Conservation (phyloP, 2,113 vertebrate species). For the Labrus mixtus region DNA sequence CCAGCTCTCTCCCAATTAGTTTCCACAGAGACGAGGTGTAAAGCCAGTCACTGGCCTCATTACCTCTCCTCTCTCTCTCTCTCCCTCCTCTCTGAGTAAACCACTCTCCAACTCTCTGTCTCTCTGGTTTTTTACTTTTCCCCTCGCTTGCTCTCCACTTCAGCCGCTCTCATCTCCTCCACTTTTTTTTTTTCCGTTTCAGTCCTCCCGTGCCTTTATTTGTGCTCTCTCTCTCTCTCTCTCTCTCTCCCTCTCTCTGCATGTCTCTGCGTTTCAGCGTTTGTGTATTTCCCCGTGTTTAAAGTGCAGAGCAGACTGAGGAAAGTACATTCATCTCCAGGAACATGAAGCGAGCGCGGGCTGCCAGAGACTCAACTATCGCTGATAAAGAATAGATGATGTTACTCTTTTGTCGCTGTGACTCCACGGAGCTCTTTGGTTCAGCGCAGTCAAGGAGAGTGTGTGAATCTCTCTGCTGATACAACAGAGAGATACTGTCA, state of each 20-base stretch:
- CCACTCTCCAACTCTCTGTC: constrained; percentile 49
- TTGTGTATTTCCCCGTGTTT: constrained; percentile 52
- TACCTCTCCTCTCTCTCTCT: constrained; percentile 76
- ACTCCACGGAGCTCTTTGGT: constrained; percentile 34
- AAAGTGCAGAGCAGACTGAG: constrained; percentile 47
- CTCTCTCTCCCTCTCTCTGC: constrained; percentile 8
- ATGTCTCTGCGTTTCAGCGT: constrained; percentile 53
- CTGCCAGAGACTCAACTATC: constrained; percentile 43
- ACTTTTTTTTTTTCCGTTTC: constrained; percentile 58
- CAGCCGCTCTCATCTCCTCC: constrained; percentile 57
- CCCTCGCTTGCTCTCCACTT: constrained; percentile 54
- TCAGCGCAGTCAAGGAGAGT: constrained; percentile 40
- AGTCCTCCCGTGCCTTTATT: constrained; percentile 46
- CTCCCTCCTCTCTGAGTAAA: constrained; percentile 48
- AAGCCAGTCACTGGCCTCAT: constrained; percentile 86
- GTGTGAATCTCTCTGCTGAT: not conserved
- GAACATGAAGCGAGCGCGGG: constrained; percentile 43
- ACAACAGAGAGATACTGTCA: constrained; percentile 7
- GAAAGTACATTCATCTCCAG: constrained; percentile 59
- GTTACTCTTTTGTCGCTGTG: constrained; percentile 47
- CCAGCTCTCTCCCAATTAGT: constrained; percentile 87
- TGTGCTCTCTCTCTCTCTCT: constrained; percentile 11
- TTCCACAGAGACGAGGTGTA: constrained; percentile 85
- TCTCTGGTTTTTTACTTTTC: constrained; percentile 52
- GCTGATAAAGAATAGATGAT: constrained; percentile 66